These are phyloP conservation scores for Vanessa cardui DNA, from an alignment of 2,888 invertebrate genomes.

Conservation along the genomic window DNA sequence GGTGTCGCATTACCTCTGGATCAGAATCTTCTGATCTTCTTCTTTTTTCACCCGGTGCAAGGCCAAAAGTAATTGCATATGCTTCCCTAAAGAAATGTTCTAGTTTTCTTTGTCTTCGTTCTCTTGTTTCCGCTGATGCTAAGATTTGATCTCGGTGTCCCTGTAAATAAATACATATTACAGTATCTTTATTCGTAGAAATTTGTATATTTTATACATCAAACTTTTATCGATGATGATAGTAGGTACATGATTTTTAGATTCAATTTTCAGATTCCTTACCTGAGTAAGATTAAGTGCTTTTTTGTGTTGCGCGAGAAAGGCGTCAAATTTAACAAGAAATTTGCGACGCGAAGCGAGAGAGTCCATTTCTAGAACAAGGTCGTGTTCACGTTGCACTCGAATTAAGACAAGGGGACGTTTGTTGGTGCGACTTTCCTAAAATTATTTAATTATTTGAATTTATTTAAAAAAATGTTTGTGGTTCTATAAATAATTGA, in stretches of 20 bases:
- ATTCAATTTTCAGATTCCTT: slow-evolving; percentile 40
- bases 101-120: slow-evolving; percentile 94
- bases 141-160: slow-evolving; percentile 93
- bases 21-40: slow-evolving; percentile 88
- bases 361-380: slow-evolving; percentile 95
- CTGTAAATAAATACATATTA: slow-evolving; percentile 48
- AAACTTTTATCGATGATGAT: no score
- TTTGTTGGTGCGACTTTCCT: slow-evolving; percentile 87
- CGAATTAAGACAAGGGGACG: slow-evolving; percentile 92
- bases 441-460: slow-evolving; percentile 29
- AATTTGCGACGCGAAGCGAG: slow-evolving; percentile 92
- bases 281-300: slow-evolving; percentile 88
- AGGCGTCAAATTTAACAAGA: slow-evolving; percentile 92
- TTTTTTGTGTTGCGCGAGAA: slow-evolving; percentile 92
- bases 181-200: neutral
- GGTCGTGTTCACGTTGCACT: slow-evolving; percentile 94
- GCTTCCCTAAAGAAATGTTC: slow-evolving; percentile 98
- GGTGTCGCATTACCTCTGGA: slow-evolving; percentile 83
- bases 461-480: neutral
- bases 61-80: slow-evolving; percentile 95
- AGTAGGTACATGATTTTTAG: neutral
- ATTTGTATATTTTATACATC: neutral
- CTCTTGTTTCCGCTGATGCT: slow-evolving; percentile 96
- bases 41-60: slow-evolving; percentile 92
- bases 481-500: neutral